Percentiles rank a stretch among this genome's conserved stretches.
Conservation (phyloP, 2,797 vertebrate species). For the Leuciscus waleckii region DNA sequence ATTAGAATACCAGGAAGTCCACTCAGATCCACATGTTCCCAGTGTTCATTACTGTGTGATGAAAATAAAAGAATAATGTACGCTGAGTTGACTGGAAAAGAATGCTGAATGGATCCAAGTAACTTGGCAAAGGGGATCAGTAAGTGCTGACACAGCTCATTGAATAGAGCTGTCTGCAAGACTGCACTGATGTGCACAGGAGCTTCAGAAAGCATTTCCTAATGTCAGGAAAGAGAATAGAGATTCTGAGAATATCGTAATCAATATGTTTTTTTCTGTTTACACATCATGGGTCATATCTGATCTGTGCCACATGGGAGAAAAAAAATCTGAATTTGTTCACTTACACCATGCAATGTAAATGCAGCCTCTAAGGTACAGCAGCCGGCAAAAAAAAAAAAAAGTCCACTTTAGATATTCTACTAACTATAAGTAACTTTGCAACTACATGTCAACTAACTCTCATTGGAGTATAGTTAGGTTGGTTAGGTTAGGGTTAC, state of each 20-base stretch:
- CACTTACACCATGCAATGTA: background rate
- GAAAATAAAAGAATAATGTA: conserved; percentile 24
- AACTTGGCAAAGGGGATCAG: conserved; percentile 23
- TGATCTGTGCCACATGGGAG: too few relatives aligned
- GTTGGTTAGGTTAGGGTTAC: too few relatives aligned
- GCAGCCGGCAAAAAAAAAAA: background rate
- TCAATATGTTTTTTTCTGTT: too few relatives aligned
- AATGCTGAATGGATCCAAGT: conserved; percentile 33
- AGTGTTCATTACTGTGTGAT: conserved; percentile 49
- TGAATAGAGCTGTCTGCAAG: conserved; percentile 18
- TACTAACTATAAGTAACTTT: too few relatives aligned
- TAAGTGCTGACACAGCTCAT: conserved; percentile 35
- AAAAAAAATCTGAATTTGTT: too few relatives aligned
- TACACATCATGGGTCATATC: too few relatives aligned
- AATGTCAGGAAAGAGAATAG: background rate
- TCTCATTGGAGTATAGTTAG: too few relatives aligned
- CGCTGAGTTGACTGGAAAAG: conserved; percentile 11
- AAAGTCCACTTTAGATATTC: too few relatives aligned
- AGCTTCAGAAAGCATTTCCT: conserved; percentile 12
- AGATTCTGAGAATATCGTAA: too few relatives aligned
- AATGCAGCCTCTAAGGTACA: background rate
- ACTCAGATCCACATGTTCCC: conserved; percentile 56
- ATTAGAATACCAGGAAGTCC: conserved; percentile 72
- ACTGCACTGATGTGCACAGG: conserved; percentile 27
- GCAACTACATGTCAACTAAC: too few relatives aligned